These are phyloP conservation scores for Reticulitermes lucifugus DNA, from an alignment of 2,888 invertebrate genomes.

Conservation along the genomic window DNA sequence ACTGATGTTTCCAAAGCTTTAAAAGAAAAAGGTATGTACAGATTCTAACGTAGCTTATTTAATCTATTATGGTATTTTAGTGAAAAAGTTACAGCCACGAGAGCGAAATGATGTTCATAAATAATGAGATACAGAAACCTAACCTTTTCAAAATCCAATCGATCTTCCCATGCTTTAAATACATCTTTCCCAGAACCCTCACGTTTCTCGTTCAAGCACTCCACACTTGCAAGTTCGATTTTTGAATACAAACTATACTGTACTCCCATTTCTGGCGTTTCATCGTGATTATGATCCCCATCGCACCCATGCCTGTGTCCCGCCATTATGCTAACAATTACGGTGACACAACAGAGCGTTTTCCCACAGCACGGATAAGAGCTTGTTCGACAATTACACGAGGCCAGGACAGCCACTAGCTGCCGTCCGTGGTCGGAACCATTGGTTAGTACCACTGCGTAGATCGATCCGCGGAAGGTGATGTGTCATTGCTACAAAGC, in stretches of 20 bases:
- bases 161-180: constrained; percentile 92
- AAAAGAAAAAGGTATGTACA: too few species aligned
- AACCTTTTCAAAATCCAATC: constrained; percentile 82
- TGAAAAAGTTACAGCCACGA: not conserved
- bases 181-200: constrained; percentile 90
- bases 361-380: too few species aligned
- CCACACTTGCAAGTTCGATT: constrained; percentile 87
- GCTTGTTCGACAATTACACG: too few species aligned
- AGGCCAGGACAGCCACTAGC: too few species aligned
- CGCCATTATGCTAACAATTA: not conserved
- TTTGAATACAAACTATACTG: constrained; percentile 89
- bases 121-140: not conserved
- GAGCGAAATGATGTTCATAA: not conserved
- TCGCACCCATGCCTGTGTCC: constrained; percentile 70
- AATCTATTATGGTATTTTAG: not conserved
- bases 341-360: too few species aligned
- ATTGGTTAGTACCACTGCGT: too few species aligned
- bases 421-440: too few species aligned
- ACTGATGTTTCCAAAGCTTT: too few species aligned
- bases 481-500: too few species aligned
- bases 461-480: too few species aligned
- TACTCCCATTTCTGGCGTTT: constrained; percentile 76
- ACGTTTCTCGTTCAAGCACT: constrained; percentile 89
- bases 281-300: constrained; percentile 73
- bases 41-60: too few species aligned